Conservation (phyloP, 2,888 invertebrate genomes). For the Neoitamus cyanurus region DNA sequence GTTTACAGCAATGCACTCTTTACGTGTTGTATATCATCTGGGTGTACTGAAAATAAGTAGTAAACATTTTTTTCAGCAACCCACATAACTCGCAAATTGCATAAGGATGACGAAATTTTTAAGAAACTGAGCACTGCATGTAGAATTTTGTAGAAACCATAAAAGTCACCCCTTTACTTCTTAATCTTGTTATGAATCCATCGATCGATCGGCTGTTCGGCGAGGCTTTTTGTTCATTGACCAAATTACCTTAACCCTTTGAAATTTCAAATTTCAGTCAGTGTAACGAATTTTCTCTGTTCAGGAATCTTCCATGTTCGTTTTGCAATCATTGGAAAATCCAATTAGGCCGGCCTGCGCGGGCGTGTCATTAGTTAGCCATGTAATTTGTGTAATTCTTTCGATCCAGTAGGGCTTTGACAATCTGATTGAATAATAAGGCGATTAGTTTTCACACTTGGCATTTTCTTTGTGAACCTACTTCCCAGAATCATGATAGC, state of each 20-base stretch:
- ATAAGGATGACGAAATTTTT: not conserved
- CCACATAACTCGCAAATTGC: not conserved
- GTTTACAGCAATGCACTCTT: not conserved
- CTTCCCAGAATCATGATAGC: not conserved
- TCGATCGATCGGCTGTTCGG: not conserved
- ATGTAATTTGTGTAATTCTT: not conserved
- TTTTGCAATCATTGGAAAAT: not conserved
- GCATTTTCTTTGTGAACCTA: not conserved
- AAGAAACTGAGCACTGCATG: not conserved
- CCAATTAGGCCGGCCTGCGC: not conserved
- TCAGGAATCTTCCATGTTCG: not conserved
- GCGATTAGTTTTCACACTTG: not conserved
- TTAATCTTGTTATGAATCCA: not conserved
- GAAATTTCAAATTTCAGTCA: not conserved
- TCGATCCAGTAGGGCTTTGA: not conserved
- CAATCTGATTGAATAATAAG: not conserved
- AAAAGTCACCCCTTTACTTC: not conserved
- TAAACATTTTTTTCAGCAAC: not conserved
- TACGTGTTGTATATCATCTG: not conserved
- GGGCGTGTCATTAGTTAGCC: not conserved
- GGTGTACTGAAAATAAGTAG: not conserved
- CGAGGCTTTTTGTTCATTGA: not conserved
- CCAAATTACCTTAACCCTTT: constrained; percentile 1
- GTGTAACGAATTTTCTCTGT: not conserved
- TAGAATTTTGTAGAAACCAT: not conserved